These are phyloP conservation scores for Anarrhichthys ocellatus DNA, from an alignment of 2,113 vertebrate species.

Conservation along the genomic window DNA sequence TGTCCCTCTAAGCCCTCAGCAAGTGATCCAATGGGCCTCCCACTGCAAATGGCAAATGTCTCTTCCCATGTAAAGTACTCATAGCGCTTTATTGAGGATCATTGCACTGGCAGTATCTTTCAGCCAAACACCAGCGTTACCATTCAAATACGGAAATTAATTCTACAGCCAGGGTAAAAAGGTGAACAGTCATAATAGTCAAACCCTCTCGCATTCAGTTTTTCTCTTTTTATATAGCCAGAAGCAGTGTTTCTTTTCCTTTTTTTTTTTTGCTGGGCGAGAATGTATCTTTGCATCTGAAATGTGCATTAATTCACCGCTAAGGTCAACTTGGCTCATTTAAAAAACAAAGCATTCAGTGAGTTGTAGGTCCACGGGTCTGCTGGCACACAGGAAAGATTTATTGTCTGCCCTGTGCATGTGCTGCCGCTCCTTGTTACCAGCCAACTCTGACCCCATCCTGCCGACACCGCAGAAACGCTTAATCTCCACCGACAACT, in stretches of 20 bases:
- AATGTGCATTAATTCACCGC: slow-evolving; percentile 71
- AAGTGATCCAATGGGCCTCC: slow-evolving; percentile 57
- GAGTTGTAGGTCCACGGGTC: slow-evolving; percentile 59
- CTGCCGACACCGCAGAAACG: slow-evolving; percentile 61
- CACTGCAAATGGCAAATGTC: slow-evolving; percentile 69
- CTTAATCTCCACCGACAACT: slow-evolving; percentile 75
- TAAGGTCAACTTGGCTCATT: slow-evolving; percentile 76
- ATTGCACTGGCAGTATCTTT: slow-evolving; percentile 70
- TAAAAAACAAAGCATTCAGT: slow-evolving; percentile 75
- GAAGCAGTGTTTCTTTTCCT: slow-evolving; percentile 31
- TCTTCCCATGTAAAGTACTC: slow-evolving; percentile 66
- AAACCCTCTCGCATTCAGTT: slow-evolving; percentile 41
- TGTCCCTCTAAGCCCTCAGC: slow-evolving; percentile 37
- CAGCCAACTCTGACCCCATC: slow-evolving; percentile 75
- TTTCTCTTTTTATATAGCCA: slow-evolving; percentile 54
- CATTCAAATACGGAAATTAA: slow-evolving; percentile 77
- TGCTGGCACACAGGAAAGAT: slow-evolving; percentile 72
- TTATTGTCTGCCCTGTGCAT: slow-evolving; percentile 72
- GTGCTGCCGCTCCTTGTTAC: slow-evolving; percentile 70
- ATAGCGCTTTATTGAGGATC: slow-evolving; percentile 73
- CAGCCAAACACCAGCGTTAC: slow-evolving; percentile 71
- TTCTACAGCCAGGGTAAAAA: slow-evolving; percentile 73
- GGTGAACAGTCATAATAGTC: slow-evolving; percentile 72
- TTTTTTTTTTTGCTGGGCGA: slow-evolving; percentile 34
- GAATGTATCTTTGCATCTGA: slow-evolving; percentile 75